Conservation (phyloP, 2,888 invertebrate species). For the Didymodactylos carnosus region DNA sequence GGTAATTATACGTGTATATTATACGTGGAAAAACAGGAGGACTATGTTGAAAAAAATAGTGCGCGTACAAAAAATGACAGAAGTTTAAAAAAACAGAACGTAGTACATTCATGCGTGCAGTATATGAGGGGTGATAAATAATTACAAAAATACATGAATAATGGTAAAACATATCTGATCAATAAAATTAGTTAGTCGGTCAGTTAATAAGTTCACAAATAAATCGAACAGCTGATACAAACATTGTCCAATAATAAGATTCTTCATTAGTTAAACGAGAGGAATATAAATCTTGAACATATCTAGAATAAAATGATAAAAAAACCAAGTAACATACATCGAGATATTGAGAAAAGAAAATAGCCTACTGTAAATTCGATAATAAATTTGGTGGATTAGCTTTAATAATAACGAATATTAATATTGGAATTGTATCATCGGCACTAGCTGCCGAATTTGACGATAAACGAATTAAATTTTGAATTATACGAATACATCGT, state of each 20-base stretch:
- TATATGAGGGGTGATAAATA: no score
- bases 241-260: not conserved
- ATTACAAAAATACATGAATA: no score
- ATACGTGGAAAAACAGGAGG: no score
- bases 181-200: no score
- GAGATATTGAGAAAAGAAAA: no score
- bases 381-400: constrained; percentile 79
- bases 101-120: no score
- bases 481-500: constrained; percentile 72
- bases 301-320: not conserved
- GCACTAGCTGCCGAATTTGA: constrained; percentile 55
- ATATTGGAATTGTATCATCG: constrained; percentile 84
- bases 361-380: constrained; percentile 49
- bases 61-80: no score
- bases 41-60: no score
- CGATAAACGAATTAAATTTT: constrained; percentile 71
- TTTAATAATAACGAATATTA: constrained; percentile 86
- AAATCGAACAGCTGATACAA: not conserved
- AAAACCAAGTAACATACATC: no score
- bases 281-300: not conserved
- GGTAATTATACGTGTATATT: no score
- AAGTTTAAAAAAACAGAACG: no score
- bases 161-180: no score
- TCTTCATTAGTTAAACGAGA: not conserved
- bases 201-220: not conserved